Evolutionary conservation across 35 echinoderm and acorn worm species (phyloP).

Genomic region (Hemicentrotus pulcherrimus): DNA sequence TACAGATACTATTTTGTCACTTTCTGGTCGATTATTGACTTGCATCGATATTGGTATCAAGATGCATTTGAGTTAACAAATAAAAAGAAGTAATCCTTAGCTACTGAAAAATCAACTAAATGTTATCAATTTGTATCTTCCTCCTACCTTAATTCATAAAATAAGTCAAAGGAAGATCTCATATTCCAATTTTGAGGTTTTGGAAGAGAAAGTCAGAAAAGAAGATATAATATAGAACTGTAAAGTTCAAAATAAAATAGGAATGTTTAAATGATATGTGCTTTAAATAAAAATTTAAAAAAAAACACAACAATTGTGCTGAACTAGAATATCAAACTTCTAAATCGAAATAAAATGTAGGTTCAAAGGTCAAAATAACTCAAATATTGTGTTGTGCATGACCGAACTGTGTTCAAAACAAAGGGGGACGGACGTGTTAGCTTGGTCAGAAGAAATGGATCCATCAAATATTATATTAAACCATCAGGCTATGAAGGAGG

Average conservation of each 20-base stretch:
- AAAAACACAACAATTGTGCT: background rate
- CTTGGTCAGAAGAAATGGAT: background rate
- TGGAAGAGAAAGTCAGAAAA: background rate
- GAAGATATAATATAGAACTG: background rate
- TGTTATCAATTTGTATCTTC: no score
- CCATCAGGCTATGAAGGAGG: background rate
- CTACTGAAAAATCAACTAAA: no score
- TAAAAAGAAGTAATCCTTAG: no score
- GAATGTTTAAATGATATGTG: background rate
- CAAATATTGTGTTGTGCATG: background rate
- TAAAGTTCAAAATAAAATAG: background rate
- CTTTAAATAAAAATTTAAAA: background rate
- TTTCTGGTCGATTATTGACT: no score
- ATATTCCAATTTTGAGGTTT: background rate
- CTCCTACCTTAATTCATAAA: no score
- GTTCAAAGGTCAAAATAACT: background rate
- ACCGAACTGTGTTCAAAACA: background rate
- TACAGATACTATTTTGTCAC: no score
- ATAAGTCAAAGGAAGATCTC: no score
- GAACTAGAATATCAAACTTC: background rate
- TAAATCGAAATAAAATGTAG: background rate
- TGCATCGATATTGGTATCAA: background rate
- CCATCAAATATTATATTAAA: background rate
- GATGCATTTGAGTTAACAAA: no score
- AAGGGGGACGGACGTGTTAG: background rate